Conservation (phyloP, 1,140 invertebrate species). For the Conus ventricosus region DNA sequence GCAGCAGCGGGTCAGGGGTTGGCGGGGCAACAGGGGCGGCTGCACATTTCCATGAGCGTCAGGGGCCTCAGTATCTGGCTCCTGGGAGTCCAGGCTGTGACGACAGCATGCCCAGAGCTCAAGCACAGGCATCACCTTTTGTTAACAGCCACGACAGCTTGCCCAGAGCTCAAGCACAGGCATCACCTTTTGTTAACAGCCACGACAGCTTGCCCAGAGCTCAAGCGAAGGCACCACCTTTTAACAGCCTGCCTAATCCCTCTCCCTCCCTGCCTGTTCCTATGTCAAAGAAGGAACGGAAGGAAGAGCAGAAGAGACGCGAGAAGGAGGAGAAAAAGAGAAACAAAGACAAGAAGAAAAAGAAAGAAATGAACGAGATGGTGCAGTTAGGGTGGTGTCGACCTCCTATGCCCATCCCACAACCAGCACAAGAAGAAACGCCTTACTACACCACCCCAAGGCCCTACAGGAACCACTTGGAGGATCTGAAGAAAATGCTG, state of each 20-base stretch:
- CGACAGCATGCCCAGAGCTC: no score
- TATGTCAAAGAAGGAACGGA: slow-evolving; percentile 1
- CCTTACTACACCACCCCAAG: slow-evolving; percentile 27
- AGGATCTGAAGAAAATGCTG: slow-evolving; percentile 29
- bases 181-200: no score
- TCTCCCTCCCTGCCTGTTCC: not conserved
- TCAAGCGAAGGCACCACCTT: not conserved
- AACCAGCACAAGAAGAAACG: not conserved
- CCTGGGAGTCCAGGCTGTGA: not conserved
- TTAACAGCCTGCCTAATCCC: not conserved
- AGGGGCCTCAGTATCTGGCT: not conserved
- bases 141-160: no score
- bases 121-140: not conserved
- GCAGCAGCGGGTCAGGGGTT: not conserved
- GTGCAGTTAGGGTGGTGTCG: slow-evolving; percentile 21
- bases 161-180: not conserved
- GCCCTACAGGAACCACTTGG: slow-evolving; percentile 20
- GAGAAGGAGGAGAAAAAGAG: not conserved
- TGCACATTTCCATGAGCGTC: not conserved
- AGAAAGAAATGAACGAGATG: not conserved
- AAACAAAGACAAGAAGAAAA: not conserved
- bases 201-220: no score
- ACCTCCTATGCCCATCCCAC: slow-evolving; percentile 2
- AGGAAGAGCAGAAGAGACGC: not conserved
- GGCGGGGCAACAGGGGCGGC: not conserved